Conservation (phyloP, 2,797 vertebrate genomes). For the Miichthys miiuy region DNA sequence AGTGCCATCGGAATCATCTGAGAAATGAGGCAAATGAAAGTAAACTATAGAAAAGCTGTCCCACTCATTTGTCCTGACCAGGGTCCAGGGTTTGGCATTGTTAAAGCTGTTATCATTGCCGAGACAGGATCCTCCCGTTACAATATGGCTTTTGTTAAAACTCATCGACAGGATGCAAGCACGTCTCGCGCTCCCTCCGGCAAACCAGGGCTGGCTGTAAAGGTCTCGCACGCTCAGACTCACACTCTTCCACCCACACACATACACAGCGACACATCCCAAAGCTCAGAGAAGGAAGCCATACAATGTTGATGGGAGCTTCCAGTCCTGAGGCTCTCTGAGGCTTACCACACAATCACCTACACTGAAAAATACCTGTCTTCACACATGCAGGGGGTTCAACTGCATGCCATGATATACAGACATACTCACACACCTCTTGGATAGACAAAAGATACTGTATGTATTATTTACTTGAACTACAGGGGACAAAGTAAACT, state of each 20-base stretch:
- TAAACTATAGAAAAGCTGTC: slow-evolving; percentile 51
- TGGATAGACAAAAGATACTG: slow-evolving; percentile 27
- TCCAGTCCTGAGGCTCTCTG: slow-evolving; percentile 39
- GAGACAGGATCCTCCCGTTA: slow-evolving; percentile 58
- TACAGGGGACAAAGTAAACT: slow-evolving; percentile 41
- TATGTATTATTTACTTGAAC: slow-evolving; percentile 67
- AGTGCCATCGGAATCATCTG: slow-evolving; percentile 55
- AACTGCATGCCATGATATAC: slow-evolving; percentile 23
- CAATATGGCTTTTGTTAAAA: slow-evolving; percentile 69
- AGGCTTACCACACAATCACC: slow-evolving; percentile 48
- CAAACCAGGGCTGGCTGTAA: slow-evolving; percentile 38
- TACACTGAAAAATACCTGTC: slow-evolving; percentile 4
- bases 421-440: slow-evolving; percentile 19
- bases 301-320: slow-evolving; percentile 67
- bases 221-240: slow-evolving; percentile 42
- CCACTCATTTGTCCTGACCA: slow-evolving; percentile 53
- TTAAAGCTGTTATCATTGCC: slow-evolving; percentile 60
- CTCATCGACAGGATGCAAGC: slow-evolving; percentile 42
- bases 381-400: slow-evolving; percentile 26
- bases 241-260: slow-evolving; percentile 14
- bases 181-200: slow-evolving; percentile 56
- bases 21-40: slow-evolving; percentile 54
- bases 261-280: slow-evolving; percentile 18
- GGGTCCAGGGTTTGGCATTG: slow-evolving; percentile 45
- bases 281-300: slow-evolving; percentile 60